phyloP scores from a whole-genome alignment of 2,797 vertebrate species.

The Margarornis squamiger region DNA sequence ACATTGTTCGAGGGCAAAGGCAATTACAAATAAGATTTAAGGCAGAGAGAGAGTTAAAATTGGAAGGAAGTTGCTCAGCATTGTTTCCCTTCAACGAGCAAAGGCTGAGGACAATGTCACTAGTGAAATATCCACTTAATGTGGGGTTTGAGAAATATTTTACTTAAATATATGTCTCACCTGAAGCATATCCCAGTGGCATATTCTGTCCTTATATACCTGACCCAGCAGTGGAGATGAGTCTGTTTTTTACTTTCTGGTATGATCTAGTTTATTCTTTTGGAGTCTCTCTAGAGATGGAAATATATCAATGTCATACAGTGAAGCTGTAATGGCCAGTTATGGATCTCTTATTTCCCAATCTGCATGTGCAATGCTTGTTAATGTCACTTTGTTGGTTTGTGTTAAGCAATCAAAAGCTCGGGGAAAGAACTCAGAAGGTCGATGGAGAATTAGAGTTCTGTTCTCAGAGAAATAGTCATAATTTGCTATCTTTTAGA shows the following conservation, averaged over 20 bases:
- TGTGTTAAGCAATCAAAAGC: neutral
- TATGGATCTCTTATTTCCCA: neutral
- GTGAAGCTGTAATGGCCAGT: neutral
- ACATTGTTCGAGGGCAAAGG: neutral
- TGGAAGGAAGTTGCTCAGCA: neutral
- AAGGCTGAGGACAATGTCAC: neutral
- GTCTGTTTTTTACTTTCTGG: neutral
- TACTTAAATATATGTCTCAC: neutral
- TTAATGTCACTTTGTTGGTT: neutral
- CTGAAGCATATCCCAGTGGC: neutral
- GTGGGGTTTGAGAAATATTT: neutral
- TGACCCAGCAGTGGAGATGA: neutral
- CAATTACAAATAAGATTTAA: neutral
- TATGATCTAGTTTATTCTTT: neutral
- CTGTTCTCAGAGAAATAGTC: neutral
- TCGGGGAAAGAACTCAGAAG: neutral
- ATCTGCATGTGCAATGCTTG: neutral
- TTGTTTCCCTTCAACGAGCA: neutral
- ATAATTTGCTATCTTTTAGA: neutral
- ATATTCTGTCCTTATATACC: neutral
- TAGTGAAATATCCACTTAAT: neutral
- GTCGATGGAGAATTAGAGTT: neutral
- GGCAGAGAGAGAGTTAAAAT: neutral
- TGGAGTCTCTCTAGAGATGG: neutral
- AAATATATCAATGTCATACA: neutral